Evolutionary conservation across 2,113 vertebrate species (phyloP).

Genomic region (Thermophis baileyi): DNA sequence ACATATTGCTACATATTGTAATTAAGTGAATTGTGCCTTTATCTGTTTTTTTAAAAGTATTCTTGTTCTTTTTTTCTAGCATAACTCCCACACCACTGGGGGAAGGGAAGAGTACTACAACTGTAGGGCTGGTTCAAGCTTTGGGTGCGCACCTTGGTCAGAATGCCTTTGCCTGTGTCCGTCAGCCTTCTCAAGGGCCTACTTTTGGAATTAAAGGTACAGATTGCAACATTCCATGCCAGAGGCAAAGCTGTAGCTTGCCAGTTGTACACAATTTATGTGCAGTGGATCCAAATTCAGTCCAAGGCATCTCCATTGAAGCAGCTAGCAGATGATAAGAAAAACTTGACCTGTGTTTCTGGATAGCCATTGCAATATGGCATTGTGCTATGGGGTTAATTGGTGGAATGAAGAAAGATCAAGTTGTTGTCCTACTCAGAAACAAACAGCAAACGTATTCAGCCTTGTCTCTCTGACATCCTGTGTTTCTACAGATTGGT

Average conservation of each 20-base stretch:
- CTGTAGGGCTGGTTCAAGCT: slow-evolving; percentile 91
- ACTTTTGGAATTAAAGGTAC: slow-evolving; percentile 98
- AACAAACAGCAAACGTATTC: not conserved
- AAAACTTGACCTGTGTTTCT: not conserved
- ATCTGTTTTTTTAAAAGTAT: not conserved
- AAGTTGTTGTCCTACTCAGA: not conserved
- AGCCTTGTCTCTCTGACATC: not conserved
- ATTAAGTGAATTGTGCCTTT: not conserved
- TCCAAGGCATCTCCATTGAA: not conserved
- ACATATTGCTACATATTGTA: not conserved
- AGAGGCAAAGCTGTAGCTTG: too few species aligned
- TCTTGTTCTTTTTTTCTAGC: slow-evolving; percentile 60
- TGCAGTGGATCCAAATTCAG: not conserved
- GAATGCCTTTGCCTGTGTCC: slow-evolving; percentile 95
- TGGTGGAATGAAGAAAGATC: not conserved
- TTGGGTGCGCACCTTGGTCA: slow-evolving; percentile 87
- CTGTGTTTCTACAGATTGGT: not conserved
- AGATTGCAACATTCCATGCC: not conserved
- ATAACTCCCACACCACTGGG: slow-evolving; percentile 97
- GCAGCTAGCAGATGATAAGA: too few species aligned
- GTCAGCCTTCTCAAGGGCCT: slow-evolving; percentile 96
- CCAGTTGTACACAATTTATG: not conserved
- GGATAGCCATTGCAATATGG: not conserved
- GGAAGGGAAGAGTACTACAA: slow-evolving; percentile 97
- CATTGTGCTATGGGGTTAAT: not conserved